Base-by-base conservation (phyloP, 2,888 invertebrate species). In the Hetaerina titia region DNA sequence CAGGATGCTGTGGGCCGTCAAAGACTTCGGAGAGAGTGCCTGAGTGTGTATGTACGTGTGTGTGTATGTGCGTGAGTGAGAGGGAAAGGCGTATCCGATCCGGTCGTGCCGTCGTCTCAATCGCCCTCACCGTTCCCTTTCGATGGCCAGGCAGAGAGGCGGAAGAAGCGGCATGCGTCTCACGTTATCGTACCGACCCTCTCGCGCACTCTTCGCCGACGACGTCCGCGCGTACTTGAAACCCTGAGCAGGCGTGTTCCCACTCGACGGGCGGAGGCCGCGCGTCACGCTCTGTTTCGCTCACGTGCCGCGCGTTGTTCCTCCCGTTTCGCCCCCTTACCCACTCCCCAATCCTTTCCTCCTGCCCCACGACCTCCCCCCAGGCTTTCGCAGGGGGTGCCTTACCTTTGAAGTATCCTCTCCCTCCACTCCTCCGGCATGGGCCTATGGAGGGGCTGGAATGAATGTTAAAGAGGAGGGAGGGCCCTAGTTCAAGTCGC, bases 171-270 rank as follows among this genome's bases (percentile, higher is more conserved):
- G 25, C 81, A 81, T 81, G 25, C 81, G 25, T 15, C 25, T 81
- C 81, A 81, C 81, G 81, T 81, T n/a, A 69, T 17, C 15, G 15
- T n/a, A 69, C 63, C 15, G 15, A 63, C 69, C 69, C n/a, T n/a
- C 69, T 69, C 9, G 69, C 8, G 69, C n/a, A n/a, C 69, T 17
- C 63, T 63, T 69, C n/a, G 69, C n/a, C n/a, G 69, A 22, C n/a
- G 69, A 31, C 81, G 25, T 25, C 81, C 81, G 69, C n/a, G 69
- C 19, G 69, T n/a, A 31, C 81, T 81, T 81, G 81, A 81, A 81
- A 13, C 81, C 13, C 81, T 6, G 25, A 31, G 81, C 81, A n/a
- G 69, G 69, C 69, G 69, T 69, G 69, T n/a, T 69, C 69, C 69
- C 69, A n/a, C 69, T 22, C n/a, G 69, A n/a, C 69, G n/a, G n/a